A percentile compares a stretch with the other conserved stretches of the same genome.
Evolutionary conservation across 2,113 vertebrate genomes (phyloP).

Genomic region (Leiothrix lutea): DNA sequence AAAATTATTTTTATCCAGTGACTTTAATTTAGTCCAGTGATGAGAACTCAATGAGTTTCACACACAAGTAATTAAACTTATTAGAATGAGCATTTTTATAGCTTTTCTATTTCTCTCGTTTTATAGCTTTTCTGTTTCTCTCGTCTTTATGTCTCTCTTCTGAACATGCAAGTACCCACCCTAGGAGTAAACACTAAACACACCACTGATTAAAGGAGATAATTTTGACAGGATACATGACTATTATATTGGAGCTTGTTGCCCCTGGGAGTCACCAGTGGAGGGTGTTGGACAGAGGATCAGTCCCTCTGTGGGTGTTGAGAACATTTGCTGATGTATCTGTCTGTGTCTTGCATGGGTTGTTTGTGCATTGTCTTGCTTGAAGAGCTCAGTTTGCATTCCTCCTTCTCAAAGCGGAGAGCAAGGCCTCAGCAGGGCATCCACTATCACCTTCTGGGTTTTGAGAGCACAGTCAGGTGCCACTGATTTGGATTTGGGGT

Average conservation of each 20-base stretch:
- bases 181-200: not conserved
- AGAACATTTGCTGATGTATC: not conserved
- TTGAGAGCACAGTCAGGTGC: not conserved
- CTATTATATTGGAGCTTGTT: not conserved
- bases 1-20: not conserved
- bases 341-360: not conserved
- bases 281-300: not conserved
- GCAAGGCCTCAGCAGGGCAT: not conserved
- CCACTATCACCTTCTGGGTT: not conserved
- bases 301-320: not conserved
- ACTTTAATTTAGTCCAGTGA: not conserved
- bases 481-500: not conserved
- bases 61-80: conserved; percentile 42
- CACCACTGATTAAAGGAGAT: not conserved
- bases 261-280: not conserved
- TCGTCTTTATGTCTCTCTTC: conserved; percentile 24
- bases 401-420: not conserved
- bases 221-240: not conserved
- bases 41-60: not conserved
- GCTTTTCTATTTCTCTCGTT: not conserved
- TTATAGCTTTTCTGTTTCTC: not conserved
- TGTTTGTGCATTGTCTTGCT: not conserved
- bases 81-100: conserved; percentile 28
- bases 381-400: not conserved
- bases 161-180: not conserved